A percentile compares a stretch with the other conserved stretches of the same genome.
Conservation (phyloP, 2,113 vertebrate genomes). For the Pterocles gutturalis region DNA sequence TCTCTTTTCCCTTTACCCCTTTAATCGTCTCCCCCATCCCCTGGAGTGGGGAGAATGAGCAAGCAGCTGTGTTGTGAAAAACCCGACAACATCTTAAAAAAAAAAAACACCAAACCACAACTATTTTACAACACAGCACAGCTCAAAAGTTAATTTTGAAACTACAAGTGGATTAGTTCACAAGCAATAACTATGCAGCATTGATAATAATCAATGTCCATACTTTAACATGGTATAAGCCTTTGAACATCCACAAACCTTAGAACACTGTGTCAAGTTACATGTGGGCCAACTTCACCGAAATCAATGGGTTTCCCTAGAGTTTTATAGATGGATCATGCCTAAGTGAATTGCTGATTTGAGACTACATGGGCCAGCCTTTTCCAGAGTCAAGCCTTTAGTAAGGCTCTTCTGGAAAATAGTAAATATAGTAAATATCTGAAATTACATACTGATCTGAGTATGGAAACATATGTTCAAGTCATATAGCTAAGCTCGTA, state of each 20-base stretch:
- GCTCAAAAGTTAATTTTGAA: background rate
- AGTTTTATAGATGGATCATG: background rate
- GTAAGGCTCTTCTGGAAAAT: background rate
- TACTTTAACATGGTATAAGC: background rate
- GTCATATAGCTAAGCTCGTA: background rate
- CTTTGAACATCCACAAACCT: background rate
- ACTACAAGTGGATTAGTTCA: background rate
- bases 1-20: too few species aligned
- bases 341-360: background rate
- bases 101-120: background rate
- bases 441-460: background rate
- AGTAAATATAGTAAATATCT: background rate
- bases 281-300: fast-evolving
- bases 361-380: background rate
- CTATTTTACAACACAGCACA: background rate
- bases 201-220: background rate
- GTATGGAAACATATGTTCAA: background rate
- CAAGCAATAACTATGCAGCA: background rate
- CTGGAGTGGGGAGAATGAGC: too few species aligned
- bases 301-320: background rate
- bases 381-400: background rate
- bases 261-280: background rate
- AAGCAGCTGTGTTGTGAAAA: too few species aligned
- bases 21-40: too few species aligned
- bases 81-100: background rate